These are phyloP conservation scores for Drosophila sordidapex DNA, from an alignment of 2,888 invertebrate genomes.

Conservation along the genomic window DNA sequence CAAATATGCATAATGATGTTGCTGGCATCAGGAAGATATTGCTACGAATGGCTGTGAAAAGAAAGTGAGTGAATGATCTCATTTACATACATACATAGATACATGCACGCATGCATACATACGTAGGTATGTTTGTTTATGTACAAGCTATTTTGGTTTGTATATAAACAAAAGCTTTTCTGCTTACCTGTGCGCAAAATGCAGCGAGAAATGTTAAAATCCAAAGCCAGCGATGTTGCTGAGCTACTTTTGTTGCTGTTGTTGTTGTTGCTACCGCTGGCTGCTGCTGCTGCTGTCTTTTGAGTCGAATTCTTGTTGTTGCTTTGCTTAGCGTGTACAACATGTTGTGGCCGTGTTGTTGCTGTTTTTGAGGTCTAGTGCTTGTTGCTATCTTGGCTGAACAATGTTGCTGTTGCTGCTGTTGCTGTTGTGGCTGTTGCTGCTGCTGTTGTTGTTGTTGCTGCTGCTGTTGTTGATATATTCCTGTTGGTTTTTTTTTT, in stretches of 20 bases:
- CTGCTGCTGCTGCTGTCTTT: conserved; percentile 63
- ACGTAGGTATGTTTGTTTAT: neutral
- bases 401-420: conserved; percentile 40
- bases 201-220: conserved; percentile 66
- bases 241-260: conserved; percentile 44
- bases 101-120: too few species aligned
- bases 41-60: conserved; percentile 38
- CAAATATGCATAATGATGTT: conserved; percentile 21
- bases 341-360: conserved; percentile 69
- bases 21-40: conserved; percentile 24
- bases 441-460: neutral
- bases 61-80: conserved; percentile 51
- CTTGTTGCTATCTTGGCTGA: conserved; percentile 17
- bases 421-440: conserved; percentile 10
- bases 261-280: conserved; percentile 19
- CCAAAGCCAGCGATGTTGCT: conserved; percentile 64
- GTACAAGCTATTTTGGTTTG: conserved; percentile 1
- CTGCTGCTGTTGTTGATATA: conserved; percentile 5
- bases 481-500: conserved; percentile 25
- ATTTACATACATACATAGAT: neutral
- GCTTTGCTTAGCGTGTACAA: conserved; percentile 75
- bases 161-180: conserved; percentile 19
- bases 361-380: conserved; percentile 23
- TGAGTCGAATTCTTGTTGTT: conserved; percentile 76
- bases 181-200: conserved; percentile 69